These are phyloP conservation scores for Anastrepha obliqua DNA, from an alignment of 1,140 invertebrate genomes.

Conservation along the genomic window DNA sequence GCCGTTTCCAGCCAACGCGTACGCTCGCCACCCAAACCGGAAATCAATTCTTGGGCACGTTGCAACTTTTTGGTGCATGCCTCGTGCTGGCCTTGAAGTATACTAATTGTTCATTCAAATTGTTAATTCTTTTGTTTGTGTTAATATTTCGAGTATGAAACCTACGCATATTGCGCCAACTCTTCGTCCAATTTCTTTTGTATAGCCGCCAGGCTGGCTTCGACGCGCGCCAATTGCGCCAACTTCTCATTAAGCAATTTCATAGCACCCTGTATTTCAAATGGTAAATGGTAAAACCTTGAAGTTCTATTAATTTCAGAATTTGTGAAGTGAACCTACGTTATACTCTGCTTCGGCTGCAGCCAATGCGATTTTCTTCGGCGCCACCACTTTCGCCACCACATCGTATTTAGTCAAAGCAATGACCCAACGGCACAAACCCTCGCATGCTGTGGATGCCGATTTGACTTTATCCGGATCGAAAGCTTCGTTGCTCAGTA, in stretches of 20 bases:
- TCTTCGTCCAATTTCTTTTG: constrained; percentile 82
- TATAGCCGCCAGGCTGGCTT: constrained; percentile 83
- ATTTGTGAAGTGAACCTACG: constrained; percentile 53
- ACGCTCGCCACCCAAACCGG: constrained; percentile 89
- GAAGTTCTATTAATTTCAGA: no score
- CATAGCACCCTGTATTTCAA: constrained; percentile 77
- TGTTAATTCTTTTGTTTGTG: neutral
- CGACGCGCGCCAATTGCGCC: constrained; percentile 80
- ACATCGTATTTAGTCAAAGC: constrained; percentile 95
- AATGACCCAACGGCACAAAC: constrained; percentile 93
- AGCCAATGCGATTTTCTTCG: constrained; percentile 87
- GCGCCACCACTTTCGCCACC: constrained; percentile 91
- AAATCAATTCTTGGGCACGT: constrained; percentile 94
- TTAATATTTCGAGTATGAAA: neutral
- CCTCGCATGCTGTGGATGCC: constrained; percentile 86
- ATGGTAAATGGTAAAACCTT: neutral
- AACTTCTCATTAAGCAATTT: constrained; percentile 84
- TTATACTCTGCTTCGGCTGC: constrained; percentile 85
- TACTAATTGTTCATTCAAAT: constrained; percentile 73
- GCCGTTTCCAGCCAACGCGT: constrained; percentile 88
- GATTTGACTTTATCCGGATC: constrained; percentile 92
- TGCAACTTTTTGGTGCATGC: constrained; percentile 92
- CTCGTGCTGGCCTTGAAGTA: constrained; percentile 87
- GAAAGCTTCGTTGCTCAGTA: constrained; percentile 89
- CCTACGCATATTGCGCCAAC: constrained; percentile 73